Percentiles rank a stretch among this genome's conserved stretches.
Conservation (phyloP, 2,797 vertebrate genomes). For the Characodon lateralis region DNA sequence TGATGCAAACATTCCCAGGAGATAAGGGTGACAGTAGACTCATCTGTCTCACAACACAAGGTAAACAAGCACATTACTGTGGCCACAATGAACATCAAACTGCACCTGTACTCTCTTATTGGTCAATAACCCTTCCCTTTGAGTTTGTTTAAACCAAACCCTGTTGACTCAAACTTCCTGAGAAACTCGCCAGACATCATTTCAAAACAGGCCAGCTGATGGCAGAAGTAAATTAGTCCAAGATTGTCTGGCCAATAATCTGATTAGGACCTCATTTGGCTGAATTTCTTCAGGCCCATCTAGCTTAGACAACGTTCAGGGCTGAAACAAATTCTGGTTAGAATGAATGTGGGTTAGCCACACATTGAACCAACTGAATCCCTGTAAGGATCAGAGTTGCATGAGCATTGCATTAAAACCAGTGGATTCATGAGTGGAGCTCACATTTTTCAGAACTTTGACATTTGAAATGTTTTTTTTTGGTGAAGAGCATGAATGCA, state of each 20-base stretch:
- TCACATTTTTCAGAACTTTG: background rate
- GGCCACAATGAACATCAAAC: background rate
- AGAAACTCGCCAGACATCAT: background rate
- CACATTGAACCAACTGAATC: too few species aligned
- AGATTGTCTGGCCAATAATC: background rate
- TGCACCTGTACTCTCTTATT: slow-evolving; percentile 15
- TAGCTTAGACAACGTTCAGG: background rate
- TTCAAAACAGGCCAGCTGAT: background rate
- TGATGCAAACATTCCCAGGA: slow-evolving; percentile 10
- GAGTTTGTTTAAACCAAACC: background rate
- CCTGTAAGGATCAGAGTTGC: background rate
- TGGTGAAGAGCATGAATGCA: background rate
- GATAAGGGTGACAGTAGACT: slow-evolving; percentile 11
- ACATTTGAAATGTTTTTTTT: background rate
- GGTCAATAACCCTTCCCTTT: background rate
- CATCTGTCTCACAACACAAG: slow-evolving; percentile 10
- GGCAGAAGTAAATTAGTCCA: slow-evolving; percentile 7
- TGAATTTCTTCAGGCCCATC: background rate
- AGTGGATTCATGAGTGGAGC: background rate
- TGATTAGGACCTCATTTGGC: background rate
- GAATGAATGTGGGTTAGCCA: background rate
- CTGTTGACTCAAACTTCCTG: background rate
- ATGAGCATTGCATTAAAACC: background rate
- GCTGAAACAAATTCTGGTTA: background rate
- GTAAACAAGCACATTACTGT: slow-evolving; percentile 7